These are phyloP conservation scores for Peribatodes rhomboidaria DNA, from an alignment of 2,888 invertebrate genomes.

Conservation along the genomic window DNA sequence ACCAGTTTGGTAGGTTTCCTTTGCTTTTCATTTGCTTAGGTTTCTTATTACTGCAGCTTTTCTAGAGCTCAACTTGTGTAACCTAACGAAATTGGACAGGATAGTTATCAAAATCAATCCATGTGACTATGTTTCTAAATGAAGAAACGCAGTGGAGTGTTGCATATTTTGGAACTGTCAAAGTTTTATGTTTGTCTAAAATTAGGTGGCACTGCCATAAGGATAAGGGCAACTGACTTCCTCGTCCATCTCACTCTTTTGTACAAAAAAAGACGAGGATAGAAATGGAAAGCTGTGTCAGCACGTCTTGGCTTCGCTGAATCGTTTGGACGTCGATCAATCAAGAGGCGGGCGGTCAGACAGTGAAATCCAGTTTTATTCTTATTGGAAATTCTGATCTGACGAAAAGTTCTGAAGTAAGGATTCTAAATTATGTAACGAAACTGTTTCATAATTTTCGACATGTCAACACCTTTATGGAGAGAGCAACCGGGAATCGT, in stretches of 20 bases:
- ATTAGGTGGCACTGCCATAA: too few relatives aligned
- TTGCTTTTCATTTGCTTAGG: neutral
- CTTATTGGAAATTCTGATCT: constrained; percentile 13
- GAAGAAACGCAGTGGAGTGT: too few relatives aligned
- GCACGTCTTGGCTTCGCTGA: neutral
- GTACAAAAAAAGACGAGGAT: neutral
- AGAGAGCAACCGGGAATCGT: too few relatives aligned
- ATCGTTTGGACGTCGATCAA: neutral
- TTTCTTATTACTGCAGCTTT: neutral
- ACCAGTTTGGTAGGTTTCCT: neutral
- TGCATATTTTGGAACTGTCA: too few relatives aligned
- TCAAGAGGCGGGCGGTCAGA: neutral
- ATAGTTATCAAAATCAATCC: too few relatives aligned
- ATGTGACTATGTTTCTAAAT: too few relatives aligned
- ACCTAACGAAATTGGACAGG: too few relatives aligned
- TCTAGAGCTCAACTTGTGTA: neutral
- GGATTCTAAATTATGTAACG: neutral
- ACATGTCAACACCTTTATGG: too few relatives aligned
- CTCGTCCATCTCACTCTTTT: too few relatives aligned
- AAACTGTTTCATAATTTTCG: neutral
- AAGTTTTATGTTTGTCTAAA: too few relatives aligned
- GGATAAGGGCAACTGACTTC: too few relatives aligned
- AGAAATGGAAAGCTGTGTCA: neutral
- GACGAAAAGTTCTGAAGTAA: neutral
- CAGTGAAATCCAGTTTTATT: constrained; percentile 7